Evolutionary conservation across 2,888 invertebrate species (phyloP), one percentile per base, ranked within the genome.

Genomic region (Brachynemurus nebulosus): DNA sequence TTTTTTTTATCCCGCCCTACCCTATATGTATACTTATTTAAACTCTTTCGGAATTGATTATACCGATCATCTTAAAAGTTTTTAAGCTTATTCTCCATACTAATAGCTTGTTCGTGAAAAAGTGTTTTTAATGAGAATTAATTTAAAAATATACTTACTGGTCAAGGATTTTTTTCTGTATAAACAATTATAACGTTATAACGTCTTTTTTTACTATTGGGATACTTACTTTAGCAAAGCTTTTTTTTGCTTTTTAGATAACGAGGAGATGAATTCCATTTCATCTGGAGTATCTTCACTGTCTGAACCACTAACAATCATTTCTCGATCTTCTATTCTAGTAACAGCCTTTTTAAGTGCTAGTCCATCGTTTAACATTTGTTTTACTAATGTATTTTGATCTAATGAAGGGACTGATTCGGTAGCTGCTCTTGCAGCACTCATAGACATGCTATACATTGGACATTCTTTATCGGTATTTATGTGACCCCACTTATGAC

Each of bases 401-500:
- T 80, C 80, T 33, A 81, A 72, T 35, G 79, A 72, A 25, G 76
- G 74, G 52, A 72, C 69, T 43, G 74, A 69, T 59, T 82, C 81
- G 12, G 25, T 42, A 12, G 79, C 60, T 34, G 83, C 81, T 51
- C 84, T 72, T 2, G 86, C 85, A 52, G 83, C 84, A 59, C 83
- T 84, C 80, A 82, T 86, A 23, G 79, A 85, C 55, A 78, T 74
- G 59, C 80, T 82, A 64, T 80, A 98, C 71, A 98, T 77, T 4
- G 93, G 88, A 65, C 98, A 99, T 67, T 98, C 96, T 56, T 90
- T 86, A 61, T 95, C 95, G 65, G 86, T 96, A 63, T 95, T 95
- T 43, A 96, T 86, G 60, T 99, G 98, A 7, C 98, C 98, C 97
- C 97, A 99, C 61, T 95, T 95, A 62, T 96, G 92, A 59, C 98